These are phyloP conservation scores for Diceros bicornis DNA, from an alignment of 2,797 vertebrate genomes.

Conservation along the genomic window DNA sequence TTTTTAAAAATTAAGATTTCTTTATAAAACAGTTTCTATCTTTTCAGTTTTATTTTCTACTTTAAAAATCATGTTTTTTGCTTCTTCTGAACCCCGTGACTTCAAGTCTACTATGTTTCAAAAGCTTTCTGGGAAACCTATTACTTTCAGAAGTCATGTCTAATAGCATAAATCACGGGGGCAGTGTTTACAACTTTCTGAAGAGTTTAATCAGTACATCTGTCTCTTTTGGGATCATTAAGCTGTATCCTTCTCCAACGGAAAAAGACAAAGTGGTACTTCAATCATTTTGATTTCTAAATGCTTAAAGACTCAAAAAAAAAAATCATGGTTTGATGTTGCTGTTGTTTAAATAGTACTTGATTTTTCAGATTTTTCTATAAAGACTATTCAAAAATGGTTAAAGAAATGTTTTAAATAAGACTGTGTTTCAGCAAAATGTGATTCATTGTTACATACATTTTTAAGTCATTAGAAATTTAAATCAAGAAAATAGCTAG, in stretches of 20 bases:
- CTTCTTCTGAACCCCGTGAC: neutral
- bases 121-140: neutral
- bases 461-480: neutral
- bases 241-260: neutral
- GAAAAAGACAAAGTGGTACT: neutral
- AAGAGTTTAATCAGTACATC: neutral
- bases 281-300: slow-evolving; percentile 21
- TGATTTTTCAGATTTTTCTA: slow-evolving; percentile 60
- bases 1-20: neutral
- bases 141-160: neutral
- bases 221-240: neutral
- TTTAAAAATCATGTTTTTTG: neutral
- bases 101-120: neutral
- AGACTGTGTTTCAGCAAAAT: neutral
- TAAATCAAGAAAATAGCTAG: neutral
- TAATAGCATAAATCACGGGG: neutral
- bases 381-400: neutral
- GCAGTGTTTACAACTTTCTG: neutral
- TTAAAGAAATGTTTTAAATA: slow-evolving; percentile 3
- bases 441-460: neutral
- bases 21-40: neutral
- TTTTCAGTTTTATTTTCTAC: neutral
- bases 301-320: neutral
- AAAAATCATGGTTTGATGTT: neutral
- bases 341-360: neutral